Conservation (phyloP, 2,888 invertebrate species). For the Lacanobia wlatinum region DNA sequence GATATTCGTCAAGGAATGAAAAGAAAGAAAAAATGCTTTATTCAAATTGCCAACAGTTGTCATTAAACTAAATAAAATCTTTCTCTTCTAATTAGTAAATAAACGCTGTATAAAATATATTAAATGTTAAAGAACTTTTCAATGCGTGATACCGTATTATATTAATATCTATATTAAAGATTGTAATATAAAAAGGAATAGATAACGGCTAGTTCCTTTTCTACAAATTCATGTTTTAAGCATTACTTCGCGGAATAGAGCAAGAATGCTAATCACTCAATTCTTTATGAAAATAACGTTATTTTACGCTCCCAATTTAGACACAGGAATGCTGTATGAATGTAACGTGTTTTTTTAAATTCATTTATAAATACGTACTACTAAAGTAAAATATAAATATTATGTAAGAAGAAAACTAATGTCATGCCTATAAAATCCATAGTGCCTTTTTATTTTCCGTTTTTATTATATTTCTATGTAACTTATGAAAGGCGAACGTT, state of each 20-base stretch:
- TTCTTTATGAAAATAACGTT: slow-evolving; percentile 13
- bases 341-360: not conserved
- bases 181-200: not conserved
- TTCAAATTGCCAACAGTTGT: no score
- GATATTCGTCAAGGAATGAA: no score
- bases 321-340: slow-evolving; percentile 1
- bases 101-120: no score
- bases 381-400: not conserved
- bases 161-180: not conserved
- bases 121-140: no score
- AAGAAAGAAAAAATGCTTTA: no score
- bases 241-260: slow-evolving; percentile 19
- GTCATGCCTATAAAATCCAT: not conserved
- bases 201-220: not conserved
- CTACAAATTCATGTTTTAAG: slow-evolving; percentile 2
- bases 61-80: not conserved
- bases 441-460: not conserved
- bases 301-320: slow-evolving; percentile 18
- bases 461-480: no score
- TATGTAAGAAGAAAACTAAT: not conserved
- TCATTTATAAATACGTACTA: not conserved
- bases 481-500: no score
- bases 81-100: not conserved
- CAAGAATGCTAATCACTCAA: slow-evolving; percentile 30
- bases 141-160: not conserved